These are phyloP conservation scores for Bombylius major DNA, from an alignment of 2,888 invertebrate species.

Conservation along the genomic window DNA sequence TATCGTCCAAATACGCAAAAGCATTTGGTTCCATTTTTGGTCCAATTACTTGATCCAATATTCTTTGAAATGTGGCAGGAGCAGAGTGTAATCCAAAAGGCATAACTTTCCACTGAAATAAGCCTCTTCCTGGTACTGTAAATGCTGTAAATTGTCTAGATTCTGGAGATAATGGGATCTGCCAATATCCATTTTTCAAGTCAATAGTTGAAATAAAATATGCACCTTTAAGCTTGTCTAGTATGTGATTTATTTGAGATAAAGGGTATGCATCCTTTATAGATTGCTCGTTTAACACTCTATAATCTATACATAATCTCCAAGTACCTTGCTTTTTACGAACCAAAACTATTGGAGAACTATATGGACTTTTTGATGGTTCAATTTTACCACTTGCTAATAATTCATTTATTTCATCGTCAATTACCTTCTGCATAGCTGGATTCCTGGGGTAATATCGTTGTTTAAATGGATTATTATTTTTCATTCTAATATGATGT, in stretches of 20 bases:
- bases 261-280: background rate
- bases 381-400: background rate
- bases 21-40: background rate
- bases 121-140: background rate
- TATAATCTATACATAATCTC: background rate
- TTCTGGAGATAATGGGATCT: background rate
- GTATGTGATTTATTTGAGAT: background rate
- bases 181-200: background rate
- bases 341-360: background rate
- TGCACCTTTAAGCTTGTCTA: background rate
- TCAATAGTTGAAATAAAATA: background rate
- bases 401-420: background rate
- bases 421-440: background rate
- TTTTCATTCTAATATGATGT: background rate
- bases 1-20: slow-evolving; percentile 6
- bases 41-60: background rate
- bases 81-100: background rate
- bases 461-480: background rate
- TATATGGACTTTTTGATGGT: background rate
- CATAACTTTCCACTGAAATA: background rate
- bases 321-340: background rate
- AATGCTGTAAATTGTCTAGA: background rate
- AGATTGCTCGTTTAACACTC: background rate
- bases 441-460: background rate
- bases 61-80: slow-evolving; percentile 6